Evolutionary conservation across 2,888 invertebrate genomes (phyloP), one percentile per base, ranked within the genome.

Genomic region (Caenorhabditis japonica): DNA sequence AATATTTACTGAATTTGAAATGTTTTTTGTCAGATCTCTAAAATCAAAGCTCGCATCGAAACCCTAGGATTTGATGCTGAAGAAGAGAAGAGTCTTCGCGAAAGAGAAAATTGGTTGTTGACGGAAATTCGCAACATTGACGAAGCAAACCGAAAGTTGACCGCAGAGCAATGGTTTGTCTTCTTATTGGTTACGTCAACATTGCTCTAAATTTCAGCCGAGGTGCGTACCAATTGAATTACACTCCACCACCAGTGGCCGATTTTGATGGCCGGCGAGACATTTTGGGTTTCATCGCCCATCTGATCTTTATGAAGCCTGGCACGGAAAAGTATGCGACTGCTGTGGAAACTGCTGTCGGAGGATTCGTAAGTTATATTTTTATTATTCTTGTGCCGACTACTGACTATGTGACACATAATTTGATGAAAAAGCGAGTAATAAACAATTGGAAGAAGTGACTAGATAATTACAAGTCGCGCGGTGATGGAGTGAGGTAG

Each of bases 311-410:
- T 36, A 91, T 95, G 0, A 91, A 90, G 60, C 21, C 19, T 1
- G 44, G 47, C n/a, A 88, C 88, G 23, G 91, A 92, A 8, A 10
- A 59, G 8, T 77, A 53, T 86, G 92, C 92, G 56, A 91, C 92
- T 46, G 96, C 96, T 2, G 88, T 97, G 60, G 94, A 95, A 88
- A 92, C 92, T 38, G 92, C 93, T 8, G 94, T 94, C 15, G 94
- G 94, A 3, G 93, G 92, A 71, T 91, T 91, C 90, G 94, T 94
- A 88, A 89, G 90, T 80, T 25, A 12, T 15, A 12, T 41, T 25
- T 23, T 53, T 41, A 5, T 64, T 47, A 38, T 49, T 59, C 43
- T 38, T 12, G 4, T 38, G 41, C 19, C 17, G 15, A 34, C 13
- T 61, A 41, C 23, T 23, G 4, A 33, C 55, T 64, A 55, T 30